These are phyloP conservation scores for Pseudomugil tenellus DNA, from an alignment of 2,797 vertebrate species.

Conservation along the genomic window DNA sequence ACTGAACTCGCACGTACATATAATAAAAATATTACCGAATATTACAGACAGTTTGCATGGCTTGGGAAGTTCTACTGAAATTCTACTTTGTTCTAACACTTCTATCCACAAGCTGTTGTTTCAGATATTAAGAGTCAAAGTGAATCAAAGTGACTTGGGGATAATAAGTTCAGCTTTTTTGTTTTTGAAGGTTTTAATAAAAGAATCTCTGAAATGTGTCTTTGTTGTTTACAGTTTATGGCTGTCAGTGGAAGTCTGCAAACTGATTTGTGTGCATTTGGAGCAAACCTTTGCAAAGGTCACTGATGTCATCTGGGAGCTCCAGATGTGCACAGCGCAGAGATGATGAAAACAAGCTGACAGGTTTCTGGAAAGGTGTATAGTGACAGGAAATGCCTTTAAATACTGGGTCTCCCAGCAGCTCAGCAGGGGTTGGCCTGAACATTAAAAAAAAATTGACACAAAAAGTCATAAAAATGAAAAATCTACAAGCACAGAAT, in stretches of 20 bases:
- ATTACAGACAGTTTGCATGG: too few relatives aligned
- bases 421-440: conserved; percentile 89
- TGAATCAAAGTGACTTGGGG: conserved; percentile 4
- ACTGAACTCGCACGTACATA: too few relatives aligned
- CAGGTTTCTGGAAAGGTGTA: conserved; percentile 84
- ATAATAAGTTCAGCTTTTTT: conserved; percentile 11
- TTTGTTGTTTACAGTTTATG: not conserved
- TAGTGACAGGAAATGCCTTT: conserved; percentile 84
- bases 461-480: not conserved
- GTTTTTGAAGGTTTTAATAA: not conserved
- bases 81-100: not conserved
- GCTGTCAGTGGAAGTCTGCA: not conserved
- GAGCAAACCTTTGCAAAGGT: conserved; percentile 89
- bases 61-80: not conserved
- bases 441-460: not conserved
- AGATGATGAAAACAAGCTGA: conserved; percentile 91
- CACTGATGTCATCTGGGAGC: conserved; percentile 93
- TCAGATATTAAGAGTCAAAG: not conserved
- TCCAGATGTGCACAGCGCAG: conserved; percentile 91
- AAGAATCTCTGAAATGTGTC: not conserved
- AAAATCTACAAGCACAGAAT: not conserved
- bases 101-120: not conserved
- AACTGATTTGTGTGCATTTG: conserved; percentile 10
- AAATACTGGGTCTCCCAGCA: conserved; percentile 88
- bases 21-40: too few relatives aligned